phyloP scores from a whole-genome alignment of 2,113 vertebrate genomes.

The Onychostoma macrolepis region DNA sequence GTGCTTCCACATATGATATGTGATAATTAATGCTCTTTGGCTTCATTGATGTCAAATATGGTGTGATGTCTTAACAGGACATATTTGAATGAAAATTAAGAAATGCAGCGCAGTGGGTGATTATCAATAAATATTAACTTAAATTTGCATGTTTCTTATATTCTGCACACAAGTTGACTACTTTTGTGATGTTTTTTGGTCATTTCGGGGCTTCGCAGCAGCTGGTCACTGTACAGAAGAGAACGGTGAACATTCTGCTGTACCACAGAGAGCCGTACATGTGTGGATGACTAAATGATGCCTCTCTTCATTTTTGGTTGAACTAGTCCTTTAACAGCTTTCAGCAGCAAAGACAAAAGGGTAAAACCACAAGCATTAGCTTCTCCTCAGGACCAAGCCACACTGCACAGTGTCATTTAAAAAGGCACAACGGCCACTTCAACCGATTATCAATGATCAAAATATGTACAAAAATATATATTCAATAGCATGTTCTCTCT shows the following conservation, averaged over 20 bases:
- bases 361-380: conserved; percentile 61
- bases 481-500: conserved; percentile 64
- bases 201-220: not conserved
- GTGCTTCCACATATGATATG: not conserved
- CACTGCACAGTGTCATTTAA: conserved; percentile 63
- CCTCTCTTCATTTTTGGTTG: not conserved
- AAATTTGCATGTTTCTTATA: not conserved
- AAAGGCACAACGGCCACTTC: conserved; percentile 73
- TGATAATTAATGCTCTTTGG: not conserved
- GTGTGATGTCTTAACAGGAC: not conserved
- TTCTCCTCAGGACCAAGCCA: conserved; percentile 26
- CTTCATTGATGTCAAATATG: not conserved
- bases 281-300: not conserved
- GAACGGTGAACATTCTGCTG: not conserved
- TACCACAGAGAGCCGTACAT: not conserved
- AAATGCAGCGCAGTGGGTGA: not conserved
- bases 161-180: not conserved
- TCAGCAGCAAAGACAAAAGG: conserved; percentile 73
- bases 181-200: not conserved
- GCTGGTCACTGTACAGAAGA: not conserved
- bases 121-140: not conserved
- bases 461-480: conserved; percentile 75
- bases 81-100: not conserved
- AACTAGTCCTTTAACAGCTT: conserved; percentile 33
- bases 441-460: conserved; percentile 62